Base-by-base conservation (phyloP, 2,888 invertebrate genomes). In the Cryptophagus acutangulus region DNA sequence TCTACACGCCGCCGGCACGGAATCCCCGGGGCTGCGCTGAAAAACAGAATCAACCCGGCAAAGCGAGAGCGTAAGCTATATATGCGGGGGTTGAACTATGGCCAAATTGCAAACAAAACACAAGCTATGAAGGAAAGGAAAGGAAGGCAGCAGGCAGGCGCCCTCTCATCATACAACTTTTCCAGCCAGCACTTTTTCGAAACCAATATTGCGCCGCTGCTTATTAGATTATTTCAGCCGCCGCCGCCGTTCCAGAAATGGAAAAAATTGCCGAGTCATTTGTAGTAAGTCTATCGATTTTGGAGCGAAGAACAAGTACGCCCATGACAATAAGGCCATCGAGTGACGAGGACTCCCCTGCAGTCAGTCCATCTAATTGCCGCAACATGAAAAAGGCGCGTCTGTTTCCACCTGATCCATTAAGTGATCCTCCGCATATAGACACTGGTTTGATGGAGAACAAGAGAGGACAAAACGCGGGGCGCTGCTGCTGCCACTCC, bases 1-100 rank as follows among this genome's bases (percentile, higher is more conserved):
- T 84, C 84, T 81, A 72, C 73, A 72, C 72, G 71, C 74, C 72
- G 73, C 74, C 74, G 74, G 74, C 74, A 63, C 61, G 59, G 65
- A 60, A 59, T 61, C 63, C 63, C 62, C 59, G 59, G 73, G 74
- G 75, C 72, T 73, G 74, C n/a, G n/a, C 72, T 73, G 66, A 66
- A 67, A 67, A 67, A 67, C 67, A 63, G 63, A 59, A 62, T 63
- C 58, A 57, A 54, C 50, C 74, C 68, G 70, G 72, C 67, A 67
- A 70, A 68, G 53, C 50, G 45, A 45, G 49, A 39, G 47, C 58
- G 45, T 47, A 48, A 40, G 47, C 58, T 51, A 48, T 54, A 53
- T 43, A 43, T 45, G 47, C 45, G 44, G 51, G 50, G 54, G 50
- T 49, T 52, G 57, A 55, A 56, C 56, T 51, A 50, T 51, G 47